A percentile compares a stretch with the other conserved stretches of the same genome.
These are phyloP conservation scores for Recurvirostra avosetta DNA, from an alignment of 2,113 vertebrate genomes.

Conservation along the genomic window DNA sequence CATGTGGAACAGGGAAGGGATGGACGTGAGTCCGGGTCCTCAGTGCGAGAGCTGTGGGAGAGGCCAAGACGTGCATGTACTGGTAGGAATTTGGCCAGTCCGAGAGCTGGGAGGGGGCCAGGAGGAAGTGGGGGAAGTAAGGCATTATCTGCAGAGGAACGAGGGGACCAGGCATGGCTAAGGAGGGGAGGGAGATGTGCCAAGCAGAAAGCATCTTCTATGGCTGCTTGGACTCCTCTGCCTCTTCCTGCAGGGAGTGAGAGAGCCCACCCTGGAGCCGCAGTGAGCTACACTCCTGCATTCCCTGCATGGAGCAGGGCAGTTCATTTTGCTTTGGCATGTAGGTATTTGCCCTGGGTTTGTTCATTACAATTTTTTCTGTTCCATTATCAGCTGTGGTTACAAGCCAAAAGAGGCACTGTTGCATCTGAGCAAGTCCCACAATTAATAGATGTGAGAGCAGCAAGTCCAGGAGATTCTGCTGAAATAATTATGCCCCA, in stretches of 20 bases:
- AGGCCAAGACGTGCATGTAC: rapidly evolving
- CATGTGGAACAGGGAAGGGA: neutral
- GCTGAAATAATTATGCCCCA: neutral
- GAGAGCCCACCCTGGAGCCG: neutral
- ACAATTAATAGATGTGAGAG: neutral
- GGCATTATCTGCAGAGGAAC: neutral
- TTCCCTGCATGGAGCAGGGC: neutral
- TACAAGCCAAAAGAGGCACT: neutral
- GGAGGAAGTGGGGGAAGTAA: neutral
- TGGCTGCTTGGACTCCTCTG: neutral
- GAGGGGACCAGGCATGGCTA: neutral
- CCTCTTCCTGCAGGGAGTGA: neutral
- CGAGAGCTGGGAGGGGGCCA: neutral
- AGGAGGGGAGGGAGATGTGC: neutral
- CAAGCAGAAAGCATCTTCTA: neutral
- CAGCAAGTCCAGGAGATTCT: neutral
- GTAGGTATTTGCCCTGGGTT: neutral
- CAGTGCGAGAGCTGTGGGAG: neutral
- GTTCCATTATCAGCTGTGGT: neutral
- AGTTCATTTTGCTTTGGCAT: neutral
- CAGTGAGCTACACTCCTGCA: neutral
- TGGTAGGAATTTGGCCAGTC: neutral
- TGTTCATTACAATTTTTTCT: neutral
- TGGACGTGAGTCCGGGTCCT: neutral
- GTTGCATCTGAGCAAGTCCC: neutral